These are phyloP conservation scores for Todiramphus saurophagus DNA, from an alignment of 2,113 vertebrate species.

Conservation along the genomic window DNA sequence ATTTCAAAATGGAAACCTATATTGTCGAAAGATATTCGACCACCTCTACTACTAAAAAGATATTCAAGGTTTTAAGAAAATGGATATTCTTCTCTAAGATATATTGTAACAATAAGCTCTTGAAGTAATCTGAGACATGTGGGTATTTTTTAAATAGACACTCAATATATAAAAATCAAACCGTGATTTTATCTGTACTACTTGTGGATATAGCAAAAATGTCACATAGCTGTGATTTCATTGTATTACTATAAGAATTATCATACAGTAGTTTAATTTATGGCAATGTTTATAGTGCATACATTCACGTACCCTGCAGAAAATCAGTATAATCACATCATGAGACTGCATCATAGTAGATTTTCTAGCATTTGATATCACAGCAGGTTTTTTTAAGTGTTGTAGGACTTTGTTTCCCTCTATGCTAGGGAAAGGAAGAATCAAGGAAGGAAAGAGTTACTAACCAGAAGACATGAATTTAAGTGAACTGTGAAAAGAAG, in stretches of 20 bases:
- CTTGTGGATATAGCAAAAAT: not conserved
- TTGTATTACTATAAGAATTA: not conserved
- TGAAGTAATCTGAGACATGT: not conserved
- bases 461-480: not conserved
- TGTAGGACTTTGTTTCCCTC: not conserved
- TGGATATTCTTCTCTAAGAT: not conserved
- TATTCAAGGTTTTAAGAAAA: not conserved
- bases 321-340: not conserved
- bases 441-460: not conserved
- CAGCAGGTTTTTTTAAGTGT: not conserved
- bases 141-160: not conserved
- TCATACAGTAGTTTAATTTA: not conserved
- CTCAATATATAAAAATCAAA: rapidly evolving
- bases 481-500: not conserved
- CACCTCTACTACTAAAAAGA: not conserved
- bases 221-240: not conserved
- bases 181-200: not conserved
- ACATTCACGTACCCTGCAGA: not conserved
- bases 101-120: not conserved
- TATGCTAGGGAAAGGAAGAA: not conserved
- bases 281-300: not conserved
- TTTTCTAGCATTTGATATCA: not conserved
- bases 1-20: not conserved
- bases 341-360: not conserved
- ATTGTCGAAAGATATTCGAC: not conserved